Evolutionary conservation across 2,888 invertebrate species (phyloP).

Genomic region (Tetheella fluctuosa): DNA sequence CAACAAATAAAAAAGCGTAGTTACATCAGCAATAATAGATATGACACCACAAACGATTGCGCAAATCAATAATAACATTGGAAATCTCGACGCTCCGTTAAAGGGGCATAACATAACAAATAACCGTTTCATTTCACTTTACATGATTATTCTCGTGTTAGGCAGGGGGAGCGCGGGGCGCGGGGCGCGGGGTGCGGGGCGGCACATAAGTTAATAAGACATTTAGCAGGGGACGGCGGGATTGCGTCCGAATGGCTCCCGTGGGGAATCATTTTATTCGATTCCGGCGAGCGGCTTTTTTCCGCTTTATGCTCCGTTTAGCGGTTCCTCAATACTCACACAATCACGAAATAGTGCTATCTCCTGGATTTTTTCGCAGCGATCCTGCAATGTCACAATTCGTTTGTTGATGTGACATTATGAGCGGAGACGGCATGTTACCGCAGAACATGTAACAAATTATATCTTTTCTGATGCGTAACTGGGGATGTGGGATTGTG

Average conservation of each 20-base stretch:
- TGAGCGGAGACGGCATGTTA: conserved; percentile 56
- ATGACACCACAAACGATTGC: conserved; percentile 65
- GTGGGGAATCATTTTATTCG: conserved; percentile 90
- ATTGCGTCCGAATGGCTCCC: conserved; percentile 88
- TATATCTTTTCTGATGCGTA: conserved; percentile 47
- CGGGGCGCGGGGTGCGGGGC: conserved; percentile 54
- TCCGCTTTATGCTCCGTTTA: conserved; percentile 82
- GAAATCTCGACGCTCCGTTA: conserved; percentile 66
- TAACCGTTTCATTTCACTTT: conserved; percentile 85
- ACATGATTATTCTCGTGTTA: conserved; percentile 83
- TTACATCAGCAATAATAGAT: conserved; percentile 40
- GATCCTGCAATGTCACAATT: conserved; percentile 55
- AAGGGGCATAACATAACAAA: conserved; percentile 81
- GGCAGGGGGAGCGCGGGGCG: conserved; percentile 47
- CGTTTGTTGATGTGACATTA: conserved; percentile 60
- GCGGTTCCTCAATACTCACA: conserved; percentile 66
- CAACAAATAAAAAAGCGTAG: too few species aligned
- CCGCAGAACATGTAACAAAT: conserved; percentile 53
- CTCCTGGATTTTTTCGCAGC: conserved; percentile 36
- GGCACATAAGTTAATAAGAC: conserved; percentile 83
- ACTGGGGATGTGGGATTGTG: conserved; percentile 48
- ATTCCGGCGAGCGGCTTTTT: conserved; percentile 85
- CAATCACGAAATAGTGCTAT: conserved; percentile 67
- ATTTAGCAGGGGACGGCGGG: conserved; percentile 84
- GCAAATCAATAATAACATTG: conserved; percentile 68